Conservation (phyloP, 2,113 vertebrate species). For the western clawed frog (Xenopus tropicalis) region DNA sequence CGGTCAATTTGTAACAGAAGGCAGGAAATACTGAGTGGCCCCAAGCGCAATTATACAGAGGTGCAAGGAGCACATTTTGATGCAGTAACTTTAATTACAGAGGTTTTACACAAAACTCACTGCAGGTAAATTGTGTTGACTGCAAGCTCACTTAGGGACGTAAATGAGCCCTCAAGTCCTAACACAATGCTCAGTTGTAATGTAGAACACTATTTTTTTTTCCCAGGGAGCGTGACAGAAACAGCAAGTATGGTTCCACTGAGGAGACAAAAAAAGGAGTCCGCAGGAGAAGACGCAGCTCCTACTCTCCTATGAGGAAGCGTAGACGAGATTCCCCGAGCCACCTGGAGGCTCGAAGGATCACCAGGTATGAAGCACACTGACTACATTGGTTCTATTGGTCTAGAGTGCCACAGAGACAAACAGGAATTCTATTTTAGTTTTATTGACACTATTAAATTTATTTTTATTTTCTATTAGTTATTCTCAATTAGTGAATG, state of each 20-base stretch:
- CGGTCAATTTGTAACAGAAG: too few species aligned
- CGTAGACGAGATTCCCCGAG: slow-evolving; percentile 94
- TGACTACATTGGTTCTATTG: background rate
- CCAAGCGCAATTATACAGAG: too few species aligned
- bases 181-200: too few species aligned
- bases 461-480: too few species aligned
- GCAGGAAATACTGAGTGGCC: too few species aligned
- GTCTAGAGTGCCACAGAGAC: too few species aligned
- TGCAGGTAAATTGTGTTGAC: too few species aligned
- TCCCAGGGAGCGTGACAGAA: slow-evolving; percentile 64
- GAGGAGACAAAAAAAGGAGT: slow-evolving; percentile 70
- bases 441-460: background rate
- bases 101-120: too few species aligned
- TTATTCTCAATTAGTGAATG: background rate
- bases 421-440: background rate
- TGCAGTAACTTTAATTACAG: too few species aligned
- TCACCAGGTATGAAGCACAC: slow-evolving; percentile 77
- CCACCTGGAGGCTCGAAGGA: slow-evolving; percentile 91
- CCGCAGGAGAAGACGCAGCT: slow-evolving; percentile 64
- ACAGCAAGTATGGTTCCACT: slow-evolving; percentile 63
- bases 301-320: slow-evolving; percentile 89
- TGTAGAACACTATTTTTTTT: background rate
- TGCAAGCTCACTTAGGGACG: too few species aligned
- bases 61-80: too few species aligned
- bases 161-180: too few species aligned